Base-by-base conservation (phyloP, 2,888 invertebrate genomes). In the Ennomos fuscantarius region DNA sequence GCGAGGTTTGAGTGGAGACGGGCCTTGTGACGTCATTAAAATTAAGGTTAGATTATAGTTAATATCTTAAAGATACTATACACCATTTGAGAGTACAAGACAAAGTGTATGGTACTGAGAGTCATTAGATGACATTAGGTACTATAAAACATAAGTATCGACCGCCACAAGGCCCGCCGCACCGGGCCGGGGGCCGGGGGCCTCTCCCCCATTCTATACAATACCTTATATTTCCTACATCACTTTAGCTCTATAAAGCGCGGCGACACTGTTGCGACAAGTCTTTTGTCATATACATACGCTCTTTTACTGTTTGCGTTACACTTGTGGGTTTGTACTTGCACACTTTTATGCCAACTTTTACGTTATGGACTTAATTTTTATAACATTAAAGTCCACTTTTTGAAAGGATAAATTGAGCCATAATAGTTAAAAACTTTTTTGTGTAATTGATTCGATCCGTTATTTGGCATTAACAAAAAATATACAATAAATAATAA, bases 231-330 rank as follows among this genome's bases (percentile, higher is more conserved):
- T 13, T 34, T 3, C 35, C 33, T 47, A 62, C 67, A 69, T 68
- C 70, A 67, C 66, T 65, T 74, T 73, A 76, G 69, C 73, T 69
- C 49, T 49, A 76, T 67, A 64, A 62, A 24, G 24, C 24, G 71
- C 80, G 76, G 76, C 70, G 75, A 69, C 83, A 84, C 83, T 80
- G 78, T 70, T 69, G 77, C 68, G 53, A 63, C 59, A 66, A 63
- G 58, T 69, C 69, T 67, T 64, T 63, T 58, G 62, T 63, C 65
- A 62, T 63, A 61, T 53, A 66, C 58, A 58, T 60, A 60, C 64
- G 45, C 46, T 56, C 37, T 37, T 32, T 34, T 33, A 39, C 33
- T 47, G 6, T 9, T 9, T 40, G 13, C 15, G 8, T 40, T 12
- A 24, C 6, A 24, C 34, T n/a, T 46, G 9, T 8, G 13, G 13